phyloP scores from a whole-genome alignment of 2,113 vertebrate species.

The Chiloscyllium plagiosum region DNA sequence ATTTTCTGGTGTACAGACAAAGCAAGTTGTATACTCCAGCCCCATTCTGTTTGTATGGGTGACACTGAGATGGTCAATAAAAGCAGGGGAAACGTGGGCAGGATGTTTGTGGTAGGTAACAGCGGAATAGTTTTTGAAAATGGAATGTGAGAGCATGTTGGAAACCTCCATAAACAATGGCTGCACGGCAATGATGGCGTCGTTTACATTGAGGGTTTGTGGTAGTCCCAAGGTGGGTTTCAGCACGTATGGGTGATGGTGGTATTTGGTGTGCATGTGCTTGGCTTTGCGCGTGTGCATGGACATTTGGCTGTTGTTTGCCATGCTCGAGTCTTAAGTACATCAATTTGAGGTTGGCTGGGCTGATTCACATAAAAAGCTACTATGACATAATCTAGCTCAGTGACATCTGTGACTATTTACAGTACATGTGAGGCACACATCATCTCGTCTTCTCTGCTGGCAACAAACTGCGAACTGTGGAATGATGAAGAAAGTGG shows the following conservation, averaged over 20 bases:
- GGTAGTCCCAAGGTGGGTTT: neutral
- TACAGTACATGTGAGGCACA: neutral
- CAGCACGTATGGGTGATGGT: neutral
- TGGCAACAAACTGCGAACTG: neutral
- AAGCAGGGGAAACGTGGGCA: neutral
- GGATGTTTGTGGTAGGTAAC: neutral
- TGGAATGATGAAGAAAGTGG: neutral
- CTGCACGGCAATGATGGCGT: neutral
- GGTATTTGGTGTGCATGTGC: neutral
- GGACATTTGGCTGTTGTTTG: neutral
- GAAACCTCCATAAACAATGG: too few relatives aligned
- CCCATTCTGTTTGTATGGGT: neutral
- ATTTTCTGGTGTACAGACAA: neutral
- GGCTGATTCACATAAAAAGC: neutral
- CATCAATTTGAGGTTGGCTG: neutral
- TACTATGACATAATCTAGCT: neutral
- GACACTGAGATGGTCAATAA: neutral
- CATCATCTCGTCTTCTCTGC: neutral
- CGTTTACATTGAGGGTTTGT: neutral
- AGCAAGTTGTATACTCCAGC: neutral
- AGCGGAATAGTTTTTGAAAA: neutral
- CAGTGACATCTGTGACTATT: neutral
- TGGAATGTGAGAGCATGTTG: neutral
- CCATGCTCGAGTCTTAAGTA: neutral
- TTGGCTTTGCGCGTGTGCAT: neutral